These are phyloP conservation scores for Platerodrilus igneus DNA, from an alignment of 2,888 invertebrate species.

Conservation along the genomic window DNA sequence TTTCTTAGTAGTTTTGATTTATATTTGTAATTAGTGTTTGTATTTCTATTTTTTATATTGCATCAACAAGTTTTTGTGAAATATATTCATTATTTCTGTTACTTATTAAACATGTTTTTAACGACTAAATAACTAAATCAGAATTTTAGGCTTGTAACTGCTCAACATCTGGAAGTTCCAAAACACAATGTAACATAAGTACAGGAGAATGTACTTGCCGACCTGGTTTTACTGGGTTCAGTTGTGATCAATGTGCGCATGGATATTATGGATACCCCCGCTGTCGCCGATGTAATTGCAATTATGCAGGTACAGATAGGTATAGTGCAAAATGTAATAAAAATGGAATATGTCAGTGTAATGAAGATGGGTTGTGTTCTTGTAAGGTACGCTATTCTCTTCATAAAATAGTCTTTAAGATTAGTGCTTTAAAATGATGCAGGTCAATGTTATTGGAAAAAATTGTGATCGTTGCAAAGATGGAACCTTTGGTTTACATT, in stretches of 20 bases:
- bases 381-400: constrained; percentile 73
- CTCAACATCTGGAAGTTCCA: constrained; percentile 63
- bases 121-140: no score
- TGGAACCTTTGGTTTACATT: constrained; percentile 81
- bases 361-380: constrained; percentile 77
- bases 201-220: constrained; percentile 74
- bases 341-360: constrained; percentile 64
- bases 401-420: no score
- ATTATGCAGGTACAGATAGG: constrained; percentile 63
- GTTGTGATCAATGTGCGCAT: constrained; percentile 76
- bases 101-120: no score
- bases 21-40: no score
- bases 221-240: constrained; percentile 67
- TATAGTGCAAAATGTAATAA: constrained; percentile 44
- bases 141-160: constrained; percentile 65
- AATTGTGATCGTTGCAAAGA: constrained; percentile 80
- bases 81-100: no score
- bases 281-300: constrained; percentile 82
- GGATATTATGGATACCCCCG: constrained; percentile 89
- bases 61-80: no score
- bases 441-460: constrained; percentile 78
- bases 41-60: no score
- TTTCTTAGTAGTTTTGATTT: no score
- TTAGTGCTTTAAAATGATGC: constrained; percentile 33
- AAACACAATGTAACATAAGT: constrained; percentile 60